Conservation (phyloP, 2,113 vertebrate species). For the Trinectes maculatus region DNA sequence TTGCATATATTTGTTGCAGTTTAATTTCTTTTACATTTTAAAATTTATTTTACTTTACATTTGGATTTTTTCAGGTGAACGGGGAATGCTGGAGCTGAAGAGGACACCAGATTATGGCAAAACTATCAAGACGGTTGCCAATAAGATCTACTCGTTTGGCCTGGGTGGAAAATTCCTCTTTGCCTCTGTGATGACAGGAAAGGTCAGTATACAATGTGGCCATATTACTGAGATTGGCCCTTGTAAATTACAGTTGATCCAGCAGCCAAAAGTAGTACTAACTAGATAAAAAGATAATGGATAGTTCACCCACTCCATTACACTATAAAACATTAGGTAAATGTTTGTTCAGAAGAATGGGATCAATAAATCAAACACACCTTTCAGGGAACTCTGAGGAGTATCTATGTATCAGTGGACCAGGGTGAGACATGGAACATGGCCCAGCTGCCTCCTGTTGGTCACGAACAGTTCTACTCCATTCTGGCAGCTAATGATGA, state of each 20-base stretch:
- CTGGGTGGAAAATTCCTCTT: conserved; percentile 92
- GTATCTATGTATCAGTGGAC: conserved; percentile 90
- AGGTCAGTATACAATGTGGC: conserved; percentile 73
- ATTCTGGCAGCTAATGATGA: conserved; percentile 91
- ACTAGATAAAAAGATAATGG: too few relatives aligned
- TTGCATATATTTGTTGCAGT: too few relatives aligned
- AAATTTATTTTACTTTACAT: too few relatives aligned
- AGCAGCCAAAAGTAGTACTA: too few relatives aligned
- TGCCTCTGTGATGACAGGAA: conserved; percentile 92
- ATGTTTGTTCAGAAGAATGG: too few relatives aligned
- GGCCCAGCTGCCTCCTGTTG: conserved; percentile 93
- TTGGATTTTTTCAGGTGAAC: conserved; percentile 79
- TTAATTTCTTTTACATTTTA: too few relatives aligned
- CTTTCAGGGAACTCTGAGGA: conserved; percentile 85
- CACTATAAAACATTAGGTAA: too few relatives aligned
- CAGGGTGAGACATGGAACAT: conserved; percentile 91
- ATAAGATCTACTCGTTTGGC: conserved; percentile 91
- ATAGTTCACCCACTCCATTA: too few relatives aligned
- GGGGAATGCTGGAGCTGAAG: conserved; percentile 85
- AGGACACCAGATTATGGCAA: conserved; percentile 87
- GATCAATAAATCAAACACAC: too few relatives aligned
- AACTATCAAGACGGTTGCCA: conserved; percentile 85
- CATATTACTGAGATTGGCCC: too few relatives aligned
- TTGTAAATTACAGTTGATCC: too few relatives aligned
- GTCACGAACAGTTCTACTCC: conserved; percentile 95